phyloP scores from a whole-genome alignment of 2,113 vertebrate species.

The Tiliqua scincoides region DNA sequence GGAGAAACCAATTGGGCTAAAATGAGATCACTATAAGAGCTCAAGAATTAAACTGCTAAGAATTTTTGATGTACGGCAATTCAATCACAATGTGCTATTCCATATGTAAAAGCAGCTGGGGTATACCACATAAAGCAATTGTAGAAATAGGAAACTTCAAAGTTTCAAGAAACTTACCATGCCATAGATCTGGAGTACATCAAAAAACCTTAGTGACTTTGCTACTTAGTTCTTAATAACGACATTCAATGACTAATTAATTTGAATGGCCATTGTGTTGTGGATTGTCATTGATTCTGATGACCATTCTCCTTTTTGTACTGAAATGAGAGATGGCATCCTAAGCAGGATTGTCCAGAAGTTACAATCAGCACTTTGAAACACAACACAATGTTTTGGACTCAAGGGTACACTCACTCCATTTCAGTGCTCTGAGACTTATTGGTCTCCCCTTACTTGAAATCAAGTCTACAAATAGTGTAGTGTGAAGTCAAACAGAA shows the following conservation, averaged over 20 bases:
- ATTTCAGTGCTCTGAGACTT: slow-evolving; percentile 57
- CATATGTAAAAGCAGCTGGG: neutral
- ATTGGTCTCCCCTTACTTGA: slow-evolving; percentile 75
- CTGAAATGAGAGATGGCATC: slow-evolving; percentile 43
- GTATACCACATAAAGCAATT: neutral
- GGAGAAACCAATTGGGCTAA: neutral
- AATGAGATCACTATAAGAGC: neutral
- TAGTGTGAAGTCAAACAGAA: slow-evolving; percentile 78
- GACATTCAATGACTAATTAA: neutral
- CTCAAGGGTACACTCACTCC: slow-evolving; percentile 9
- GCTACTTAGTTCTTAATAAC: slow-evolving; percentile 25
- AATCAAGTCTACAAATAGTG: slow-evolving; percentile 59
- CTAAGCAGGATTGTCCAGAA: slow-evolving; percentile 17
- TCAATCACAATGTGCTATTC: neutral
- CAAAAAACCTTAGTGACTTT: neutral
- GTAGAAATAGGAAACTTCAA: neutral
- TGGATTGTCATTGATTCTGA: neutral
- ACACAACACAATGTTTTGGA: neutral
- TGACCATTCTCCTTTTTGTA: neutral
- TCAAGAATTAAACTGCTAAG: slow-evolving; percentile 12
- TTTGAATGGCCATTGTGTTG: neutral
- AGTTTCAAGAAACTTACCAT: neutral
- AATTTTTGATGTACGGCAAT: neutral
- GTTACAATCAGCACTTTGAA: slow-evolving; percentile 29
- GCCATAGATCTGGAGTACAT: neutral